Percentiles rank a stretch among this genome's conserved stretches.
Conservation (phyloP, 2,797 vertebrate species). For the Hozukius guyotensis region DNA sequence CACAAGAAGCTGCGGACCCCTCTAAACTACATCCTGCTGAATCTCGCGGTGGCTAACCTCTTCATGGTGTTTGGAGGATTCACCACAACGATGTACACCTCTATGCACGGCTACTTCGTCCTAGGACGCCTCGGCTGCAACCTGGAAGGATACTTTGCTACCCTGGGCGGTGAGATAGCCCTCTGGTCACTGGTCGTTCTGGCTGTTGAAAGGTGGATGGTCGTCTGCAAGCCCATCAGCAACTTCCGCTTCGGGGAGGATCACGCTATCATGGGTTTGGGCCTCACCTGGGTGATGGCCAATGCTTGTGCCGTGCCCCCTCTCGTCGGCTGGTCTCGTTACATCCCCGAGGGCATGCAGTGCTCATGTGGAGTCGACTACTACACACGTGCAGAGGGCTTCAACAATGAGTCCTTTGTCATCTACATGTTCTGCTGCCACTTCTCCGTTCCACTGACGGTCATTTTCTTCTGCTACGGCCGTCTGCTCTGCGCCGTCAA, state of each 20-base stretch:
- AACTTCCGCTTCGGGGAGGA: constrained; percentile 96
- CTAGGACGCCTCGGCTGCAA: constrained; percentile 93
- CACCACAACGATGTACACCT: constrained; percentile 93
- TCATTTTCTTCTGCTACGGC: constrained; percentile 97
- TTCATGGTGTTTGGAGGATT: constrained; percentile 98
- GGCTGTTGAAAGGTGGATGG: constrained; percentile 93
- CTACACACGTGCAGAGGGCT: constrained; percentile 91
- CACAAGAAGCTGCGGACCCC: constrained; percentile 98
- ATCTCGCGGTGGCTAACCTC: constrained; percentile 91
- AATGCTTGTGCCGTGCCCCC: constrained; percentile 87
- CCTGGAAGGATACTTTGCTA: constrained; percentile 95
- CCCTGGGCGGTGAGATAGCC: constrained; percentile 90
- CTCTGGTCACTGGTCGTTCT: constrained; percentile 96
- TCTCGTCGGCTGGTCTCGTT: constrained; percentile 95
- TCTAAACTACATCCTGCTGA: constrained; percentile 97
- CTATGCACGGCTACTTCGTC: constrained; percentile 94
- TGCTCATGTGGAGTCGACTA: constrained; percentile 97
- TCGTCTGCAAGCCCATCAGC: constrained; percentile 98
- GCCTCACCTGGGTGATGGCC: constrained; percentile 91
- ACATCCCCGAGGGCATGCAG: constrained; percentile 96
- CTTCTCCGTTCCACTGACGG: constrained; percentile 71
- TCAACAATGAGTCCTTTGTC: constrained; percentile 97
- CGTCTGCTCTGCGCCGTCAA: constrained; percentile 96
- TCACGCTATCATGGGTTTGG: constrained; percentile 93
- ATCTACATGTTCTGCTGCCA: constrained; percentile 97